Evolutionary conservation across 2,797 vertebrate species (phyloP).

Genomic region (Graptemys geographica): DNA sequence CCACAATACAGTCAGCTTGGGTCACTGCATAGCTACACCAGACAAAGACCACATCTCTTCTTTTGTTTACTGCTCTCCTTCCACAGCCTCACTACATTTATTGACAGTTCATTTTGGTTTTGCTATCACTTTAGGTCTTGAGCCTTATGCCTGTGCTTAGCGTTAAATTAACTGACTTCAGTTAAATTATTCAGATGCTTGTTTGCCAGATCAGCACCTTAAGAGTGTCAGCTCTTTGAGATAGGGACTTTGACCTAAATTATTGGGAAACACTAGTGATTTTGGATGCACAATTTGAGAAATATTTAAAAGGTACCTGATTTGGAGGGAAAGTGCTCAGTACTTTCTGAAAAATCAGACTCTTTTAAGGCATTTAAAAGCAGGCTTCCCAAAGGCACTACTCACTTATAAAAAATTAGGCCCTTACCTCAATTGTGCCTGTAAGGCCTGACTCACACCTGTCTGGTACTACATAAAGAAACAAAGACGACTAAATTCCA

Average conservation of each 20-base stretch:
- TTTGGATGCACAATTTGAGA: background rate
- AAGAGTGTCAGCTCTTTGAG: background rate
- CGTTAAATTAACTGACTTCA: background rate
- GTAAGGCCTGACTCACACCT: background rate
- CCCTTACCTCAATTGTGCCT: background rate
- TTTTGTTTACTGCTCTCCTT: background rate
- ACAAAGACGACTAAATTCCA: background rate
- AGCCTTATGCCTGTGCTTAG: background rate
- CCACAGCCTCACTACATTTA: background rate
- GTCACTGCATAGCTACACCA: background rate
- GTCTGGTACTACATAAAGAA: background rate
- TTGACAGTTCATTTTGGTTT: background rate
- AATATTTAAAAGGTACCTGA: background rate
- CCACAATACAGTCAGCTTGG: background rate
- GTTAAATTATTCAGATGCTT: background rate
- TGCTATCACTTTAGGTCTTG: background rate
- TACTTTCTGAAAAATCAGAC: background rate
- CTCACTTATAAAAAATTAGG: background rate
- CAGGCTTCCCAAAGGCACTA: background rate
- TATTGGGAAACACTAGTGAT: background rate
- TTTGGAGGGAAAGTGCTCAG: background rate
- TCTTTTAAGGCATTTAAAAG: background rate
- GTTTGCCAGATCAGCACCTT: background rate
- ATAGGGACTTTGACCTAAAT: background rate
- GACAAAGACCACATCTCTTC: background rate